Percentiles rank a stretch among this genome's conserved stretches.
Conservation (phyloP, 2,797 vertebrate species). For the Melanotaenia parkinsoni region DNA sequence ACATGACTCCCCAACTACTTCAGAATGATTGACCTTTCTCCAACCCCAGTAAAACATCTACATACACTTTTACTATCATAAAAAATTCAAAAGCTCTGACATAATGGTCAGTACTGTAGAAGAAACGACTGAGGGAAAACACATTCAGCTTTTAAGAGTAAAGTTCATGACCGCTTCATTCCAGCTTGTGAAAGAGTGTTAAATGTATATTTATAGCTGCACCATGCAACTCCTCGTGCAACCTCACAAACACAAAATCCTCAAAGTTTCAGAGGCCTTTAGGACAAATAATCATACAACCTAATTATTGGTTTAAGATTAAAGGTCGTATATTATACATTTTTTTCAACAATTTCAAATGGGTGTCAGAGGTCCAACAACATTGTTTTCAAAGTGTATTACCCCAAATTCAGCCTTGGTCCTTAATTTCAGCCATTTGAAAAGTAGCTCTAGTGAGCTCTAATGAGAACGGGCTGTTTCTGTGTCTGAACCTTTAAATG, state of each 20-base stretch:
- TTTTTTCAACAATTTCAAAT: no score
- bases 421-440: no score
- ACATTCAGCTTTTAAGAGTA: neutral
- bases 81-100: neutral
- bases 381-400: no score
- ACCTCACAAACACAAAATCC: neutral
- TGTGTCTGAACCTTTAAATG: no score
- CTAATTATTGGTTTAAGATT: neutral
- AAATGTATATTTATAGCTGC: neutral
- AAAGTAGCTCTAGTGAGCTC: no score
- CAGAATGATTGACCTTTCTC: neutral
- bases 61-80: neutral
- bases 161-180: neutral
- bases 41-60: neutral
- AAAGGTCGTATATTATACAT: no score
- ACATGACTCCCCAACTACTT: neutral
- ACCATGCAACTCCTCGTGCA: neutral
- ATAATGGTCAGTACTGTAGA: neutral
- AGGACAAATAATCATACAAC: conserved; percentile 4
- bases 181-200: conserved; percentile 11
- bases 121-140: neutral
- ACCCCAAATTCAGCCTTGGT: no score
- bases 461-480: no score
- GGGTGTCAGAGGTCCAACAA: no score
- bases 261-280: neutral